These are phyloP conservation scores for Erpornis zantholeuca DNA, from an alignment of 2,113 vertebrate species.

Conservation along the genomic window DNA sequence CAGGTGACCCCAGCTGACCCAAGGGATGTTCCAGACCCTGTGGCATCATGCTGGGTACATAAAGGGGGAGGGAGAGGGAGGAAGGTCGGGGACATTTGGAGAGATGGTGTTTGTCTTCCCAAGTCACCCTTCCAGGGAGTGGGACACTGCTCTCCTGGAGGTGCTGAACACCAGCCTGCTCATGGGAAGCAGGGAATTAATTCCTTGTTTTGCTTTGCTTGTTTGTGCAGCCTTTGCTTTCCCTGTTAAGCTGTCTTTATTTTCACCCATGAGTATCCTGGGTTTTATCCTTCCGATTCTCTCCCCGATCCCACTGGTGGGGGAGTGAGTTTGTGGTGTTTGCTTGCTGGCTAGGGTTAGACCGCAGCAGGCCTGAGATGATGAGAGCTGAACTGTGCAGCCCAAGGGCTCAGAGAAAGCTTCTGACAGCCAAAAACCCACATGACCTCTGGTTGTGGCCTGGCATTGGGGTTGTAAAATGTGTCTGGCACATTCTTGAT, in stretches of 20 bases:
- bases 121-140: not conserved
- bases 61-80: not conserved
- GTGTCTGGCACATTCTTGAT: not conserved
- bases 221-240: not conserved
- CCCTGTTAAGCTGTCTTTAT: not conserved
- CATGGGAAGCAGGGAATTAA: not conserved
- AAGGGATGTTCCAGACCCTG: not conserved
- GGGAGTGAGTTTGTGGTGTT: not conserved
- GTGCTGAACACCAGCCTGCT: not conserved
- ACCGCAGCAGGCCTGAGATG: not conserved
- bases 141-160: not conserved
- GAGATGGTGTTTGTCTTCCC: not conserved
- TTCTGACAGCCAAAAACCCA: not conserved
- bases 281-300: not conserved
- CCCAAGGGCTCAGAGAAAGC: not conserved
- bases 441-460: rapidly evolving
- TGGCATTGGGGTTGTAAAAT: not conserved
- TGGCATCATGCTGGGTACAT: not conserved
- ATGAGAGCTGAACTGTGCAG: not conserved
- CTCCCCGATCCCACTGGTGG: not conserved
- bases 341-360: not conserved
- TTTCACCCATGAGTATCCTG: not conserved
- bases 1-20: not conserved
- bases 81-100: not conserved
- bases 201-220: not conserved